Evolutionary conservation across 2,113 vertebrate species (phyloP).

Genomic region (Hemichromis elongatus): DNA sequence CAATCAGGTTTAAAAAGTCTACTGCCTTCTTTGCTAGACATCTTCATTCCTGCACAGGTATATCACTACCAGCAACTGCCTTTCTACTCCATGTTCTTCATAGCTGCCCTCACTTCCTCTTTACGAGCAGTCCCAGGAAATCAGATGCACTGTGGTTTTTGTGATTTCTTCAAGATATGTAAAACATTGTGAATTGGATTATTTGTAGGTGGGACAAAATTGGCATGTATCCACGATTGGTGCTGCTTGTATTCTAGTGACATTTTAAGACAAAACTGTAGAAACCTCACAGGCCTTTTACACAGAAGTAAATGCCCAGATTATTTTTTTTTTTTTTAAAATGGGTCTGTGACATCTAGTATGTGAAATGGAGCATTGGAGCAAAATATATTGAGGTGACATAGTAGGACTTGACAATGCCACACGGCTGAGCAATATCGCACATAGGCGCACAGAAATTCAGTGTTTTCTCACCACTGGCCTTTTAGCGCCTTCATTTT

Average conservation of each 20-base stretch:
- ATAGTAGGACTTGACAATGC: neutral
- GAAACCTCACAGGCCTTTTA: neutral
- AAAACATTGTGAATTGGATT: neutral
- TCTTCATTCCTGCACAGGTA: neutral
- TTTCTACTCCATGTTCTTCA: neutral
- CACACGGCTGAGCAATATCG: neutral
- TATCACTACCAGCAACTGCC: neutral
- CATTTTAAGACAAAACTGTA: neutral
- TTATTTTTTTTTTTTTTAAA: neutral
- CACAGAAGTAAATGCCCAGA: neutral
- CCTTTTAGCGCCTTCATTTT: slow-evolving; percentile 14
- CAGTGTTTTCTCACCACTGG: slow-evolving; percentile 15
- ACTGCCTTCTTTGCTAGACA: neutral
- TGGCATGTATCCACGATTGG: neutral
- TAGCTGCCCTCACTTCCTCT: too few species aligned
- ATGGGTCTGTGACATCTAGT: neutral
- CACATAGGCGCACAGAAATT: neutral
- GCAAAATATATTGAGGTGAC: neutral
- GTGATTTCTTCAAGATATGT: too few species aligned
- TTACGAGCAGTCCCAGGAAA: too few species aligned
- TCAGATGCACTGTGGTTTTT: too few species aligned
- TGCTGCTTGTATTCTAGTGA: neutral
- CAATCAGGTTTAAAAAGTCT: neutral
- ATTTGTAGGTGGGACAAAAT: neutral
- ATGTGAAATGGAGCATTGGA: slow-evolving; percentile 12